phyloP scores from a whole-genome alignment of 2,888 invertebrate genomes.

The Sturmia bella region DNA sequence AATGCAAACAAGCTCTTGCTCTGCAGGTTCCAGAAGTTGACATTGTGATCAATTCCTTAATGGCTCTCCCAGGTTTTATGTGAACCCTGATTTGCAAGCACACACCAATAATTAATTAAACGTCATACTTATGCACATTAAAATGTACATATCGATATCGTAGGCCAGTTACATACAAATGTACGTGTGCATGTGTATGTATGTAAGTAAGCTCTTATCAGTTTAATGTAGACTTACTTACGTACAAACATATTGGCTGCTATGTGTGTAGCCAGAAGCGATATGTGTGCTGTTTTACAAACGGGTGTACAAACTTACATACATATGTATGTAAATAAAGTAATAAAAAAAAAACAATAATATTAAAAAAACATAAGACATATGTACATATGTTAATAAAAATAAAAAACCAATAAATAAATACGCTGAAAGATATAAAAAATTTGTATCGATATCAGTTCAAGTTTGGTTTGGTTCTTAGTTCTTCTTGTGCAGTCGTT shows the following conservation, averaged over 20 bases:
- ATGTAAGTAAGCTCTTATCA: constrained; percentile 53
- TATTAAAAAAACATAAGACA: background rate
- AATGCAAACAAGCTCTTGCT: background rate
- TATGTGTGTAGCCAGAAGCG: constrained; percentile 43
- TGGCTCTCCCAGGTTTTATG: constrained; percentile 17
- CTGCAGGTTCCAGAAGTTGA: no score
- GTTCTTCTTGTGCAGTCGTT: constrained; percentile 11
- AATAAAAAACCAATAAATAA: background rate
- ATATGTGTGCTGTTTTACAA: constrained; percentile 25
- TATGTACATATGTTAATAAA: background rate
- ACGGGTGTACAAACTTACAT: constrained; percentile 11
- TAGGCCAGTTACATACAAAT: background rate
- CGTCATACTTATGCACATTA: background rate
- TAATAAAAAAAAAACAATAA: constrained; percentile 23
- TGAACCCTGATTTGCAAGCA: constrained; percentile 11
- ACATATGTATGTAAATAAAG: constrained; percentile 14
- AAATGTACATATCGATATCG: background rate
- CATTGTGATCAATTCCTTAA: no score
- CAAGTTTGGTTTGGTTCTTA: constrained; percentile 28
- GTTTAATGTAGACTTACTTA: constrained; percentile 35
- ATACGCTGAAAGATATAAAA: constrained; percentile 45
- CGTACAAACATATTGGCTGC: constrained; percentile 7
- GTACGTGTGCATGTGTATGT: background rate
- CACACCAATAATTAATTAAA: background rate
- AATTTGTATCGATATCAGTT: constrained; percentile 49